Evolutionary conservation across 2,888 invertebrate species (phyloP), one percentile per base, ranked within the genome.

Genomic region (Lamellibrachia satsuma): DNA sequence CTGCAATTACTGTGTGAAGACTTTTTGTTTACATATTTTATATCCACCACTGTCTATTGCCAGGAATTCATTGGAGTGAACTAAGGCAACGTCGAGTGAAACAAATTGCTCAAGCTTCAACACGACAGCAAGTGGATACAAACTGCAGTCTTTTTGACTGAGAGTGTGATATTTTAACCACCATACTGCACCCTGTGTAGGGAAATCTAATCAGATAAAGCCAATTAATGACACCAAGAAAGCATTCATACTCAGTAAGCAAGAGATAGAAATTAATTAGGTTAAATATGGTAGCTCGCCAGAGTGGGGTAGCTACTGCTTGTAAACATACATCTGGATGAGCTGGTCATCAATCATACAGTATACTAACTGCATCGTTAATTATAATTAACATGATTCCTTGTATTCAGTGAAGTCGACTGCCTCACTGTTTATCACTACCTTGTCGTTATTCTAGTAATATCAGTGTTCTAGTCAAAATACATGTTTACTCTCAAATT

Each of bases 371-470:
- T 11, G 75, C 22, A 15, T 75, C 75, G 22, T 22, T 22, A 75
- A 75, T 75, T 75, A 75, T 75, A 75, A 75, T 75, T 75, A 75
- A 75, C 75, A 22, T 75, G 75, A 75, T 75, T 75, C 75, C 75
- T 75, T 22, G 75, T 75, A 75, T 75, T 75, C 75, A 6, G 75
- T 75, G 75, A 22, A 15, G 6, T 22, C 15, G 4, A 6, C 75
- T 75, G 75, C 75, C 22, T 75, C 22, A 15, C 0, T 75, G 75
- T 75, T 11, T 22, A 22, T 22, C 15, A 6, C 75, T 75, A 3
- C 75, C 4, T 75, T 22, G 22, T 75, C 75, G 22, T 75, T 75
- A 75, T 75, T 75, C 75, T 75, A 75, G 15, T n/a, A 75, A 9
- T 55, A 55, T 55, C 9, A 15, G 75, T 22, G 3, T 75, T 75